Evolutionary conservation across 2,797 vertebrate species (phyloP), one percentile per base, ranked within the genome.

Genomic region (Chelidonichthys spinosus): DNA sequence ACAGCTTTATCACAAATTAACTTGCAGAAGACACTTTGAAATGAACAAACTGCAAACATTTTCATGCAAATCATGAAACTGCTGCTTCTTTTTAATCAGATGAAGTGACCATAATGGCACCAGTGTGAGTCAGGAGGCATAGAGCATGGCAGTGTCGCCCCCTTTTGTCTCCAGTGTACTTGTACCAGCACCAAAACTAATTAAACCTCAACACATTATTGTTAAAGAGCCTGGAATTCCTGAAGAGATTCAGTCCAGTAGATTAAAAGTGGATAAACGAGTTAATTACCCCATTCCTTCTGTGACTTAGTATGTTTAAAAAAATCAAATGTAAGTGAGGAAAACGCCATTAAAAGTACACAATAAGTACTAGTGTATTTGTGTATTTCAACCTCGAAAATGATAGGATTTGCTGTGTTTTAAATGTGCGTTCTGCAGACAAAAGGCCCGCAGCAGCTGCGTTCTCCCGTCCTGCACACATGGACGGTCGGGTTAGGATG

Each of bases 81-180:
- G 40, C 14, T 62, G 49, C 9, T 35, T 52, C 6, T 14, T 40
- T 5, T 56, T n/a, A 3, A 2, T 42, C 10, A 43, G 3, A 79
- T 68, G 1, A 17, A 25, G 2, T 47, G 47, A 18, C 8, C 39
- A 32, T 68, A 3, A 18, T 46, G n/a, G 78, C n/a, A 46, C 5
- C 8, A 39, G 63, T 64, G 63, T 43, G 39, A 25, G 25, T 63
- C 37, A 71, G 54, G 44, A 10, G 2, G 1, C 1, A 72, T 86
- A 65, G 4, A 69, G 44, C 72, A 62, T 68, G 79, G 11, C 61
- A 59, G 65, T 92, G 89, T 93, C 93, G 93, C 92, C 93, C 92
- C 80, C 92, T 92, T 87, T 89, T 85, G 93, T 79, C 81, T 80
- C 15, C 13, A 35, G 14, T 56, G 62, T n/a, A 67, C 53, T 79